phyloP scores from a whole-genome alignment of 2,888 invertebrate species.

The Parnassius orleans region DNA sequence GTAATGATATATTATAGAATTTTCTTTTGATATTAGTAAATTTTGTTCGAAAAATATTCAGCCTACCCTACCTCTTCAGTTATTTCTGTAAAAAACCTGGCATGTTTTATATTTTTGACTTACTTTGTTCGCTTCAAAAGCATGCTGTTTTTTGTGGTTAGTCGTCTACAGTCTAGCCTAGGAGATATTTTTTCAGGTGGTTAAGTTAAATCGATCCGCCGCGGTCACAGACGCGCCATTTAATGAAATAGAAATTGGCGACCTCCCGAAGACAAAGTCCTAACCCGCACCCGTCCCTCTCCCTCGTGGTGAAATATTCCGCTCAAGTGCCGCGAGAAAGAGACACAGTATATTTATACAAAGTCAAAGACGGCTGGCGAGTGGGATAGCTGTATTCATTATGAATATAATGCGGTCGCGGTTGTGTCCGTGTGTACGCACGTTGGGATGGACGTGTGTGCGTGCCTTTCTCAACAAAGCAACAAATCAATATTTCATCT shows the following conservation, averaged over 20 bases:
- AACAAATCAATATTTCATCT: constrained; percentile 78
- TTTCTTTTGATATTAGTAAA: too few species aligned
- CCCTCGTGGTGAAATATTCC: constrained; percentile 57
- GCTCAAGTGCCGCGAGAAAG: constrained; percentile 63
- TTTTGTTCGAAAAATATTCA: too few species aligned
- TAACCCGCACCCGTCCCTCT: constrained; percentile 70
- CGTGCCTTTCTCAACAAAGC: constrained; percentile 66
- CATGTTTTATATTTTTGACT: too few species aligned
- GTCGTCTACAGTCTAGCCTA: background rate
- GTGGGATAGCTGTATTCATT: constrained; percentile 81
- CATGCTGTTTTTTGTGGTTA: too few species aligned
- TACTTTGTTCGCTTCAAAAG: too few species aligned
- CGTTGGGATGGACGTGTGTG: constrained; percentile 52
- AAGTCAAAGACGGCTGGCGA: constrained; percentile 78
- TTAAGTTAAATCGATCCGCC: constrained; percentile 66
- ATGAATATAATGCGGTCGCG: constrained; percentile 79
- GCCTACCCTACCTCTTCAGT: too few species aligned
- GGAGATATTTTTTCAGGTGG: constrained; percentile 52
- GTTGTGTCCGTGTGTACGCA: constrained; percentile 73
- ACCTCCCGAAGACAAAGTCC: constrained; percentile 77
- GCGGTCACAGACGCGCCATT: constrained; percentile 75
- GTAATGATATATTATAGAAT: too few species aligned
- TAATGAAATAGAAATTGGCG: constrained; percentile 80
- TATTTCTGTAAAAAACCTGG: too few species aligned
- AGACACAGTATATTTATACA: constrained; percentile 79